Evolutionary conservation across 2,113 vertebrate genomes (phyloP).

Genomic region (Platysteira castanea): DNA sequence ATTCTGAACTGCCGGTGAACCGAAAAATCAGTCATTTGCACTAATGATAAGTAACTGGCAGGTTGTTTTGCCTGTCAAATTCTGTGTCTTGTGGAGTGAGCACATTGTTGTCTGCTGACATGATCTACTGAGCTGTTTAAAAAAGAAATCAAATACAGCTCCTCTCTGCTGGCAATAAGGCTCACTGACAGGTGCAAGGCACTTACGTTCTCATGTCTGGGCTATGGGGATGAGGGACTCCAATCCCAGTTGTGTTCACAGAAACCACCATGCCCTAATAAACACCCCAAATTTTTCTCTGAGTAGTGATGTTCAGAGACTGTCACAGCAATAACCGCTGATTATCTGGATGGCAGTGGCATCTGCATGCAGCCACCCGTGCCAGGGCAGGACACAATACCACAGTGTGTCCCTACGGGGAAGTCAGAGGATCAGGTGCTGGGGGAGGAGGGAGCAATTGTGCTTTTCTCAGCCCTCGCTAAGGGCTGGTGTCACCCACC

Average conservation of each 20-base stretch:
- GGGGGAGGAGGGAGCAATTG: background rate
- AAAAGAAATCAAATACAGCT: background rate
- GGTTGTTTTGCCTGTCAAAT: conserved; percentile 68
- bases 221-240: background rate
- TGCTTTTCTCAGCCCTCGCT: background rate
- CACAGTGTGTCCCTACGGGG: background rate
- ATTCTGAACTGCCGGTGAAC: conserved; percentile 60
- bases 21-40: conserved; percentile 64
- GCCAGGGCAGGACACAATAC: background rate
- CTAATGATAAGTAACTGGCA: conserved; percentile 67
- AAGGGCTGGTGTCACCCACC: background rate
- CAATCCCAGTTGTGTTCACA: background rate
- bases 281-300: background rate
- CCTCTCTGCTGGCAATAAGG: background rate
- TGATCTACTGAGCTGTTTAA: conserved; percentile 43
- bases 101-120: conserved; percentile 61
- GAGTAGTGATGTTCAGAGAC: background rate
- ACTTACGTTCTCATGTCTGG: background rate
- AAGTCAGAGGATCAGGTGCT: background rate
- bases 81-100: conserved; percentile 64
- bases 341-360: background rate
- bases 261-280: background rate
- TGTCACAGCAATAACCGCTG: background rate
- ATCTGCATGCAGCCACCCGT: background rate
- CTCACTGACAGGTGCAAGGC: background rate